Conservation (phyloP, 1,140 invertebrate species). For the Heterodera carotae region DNA sequence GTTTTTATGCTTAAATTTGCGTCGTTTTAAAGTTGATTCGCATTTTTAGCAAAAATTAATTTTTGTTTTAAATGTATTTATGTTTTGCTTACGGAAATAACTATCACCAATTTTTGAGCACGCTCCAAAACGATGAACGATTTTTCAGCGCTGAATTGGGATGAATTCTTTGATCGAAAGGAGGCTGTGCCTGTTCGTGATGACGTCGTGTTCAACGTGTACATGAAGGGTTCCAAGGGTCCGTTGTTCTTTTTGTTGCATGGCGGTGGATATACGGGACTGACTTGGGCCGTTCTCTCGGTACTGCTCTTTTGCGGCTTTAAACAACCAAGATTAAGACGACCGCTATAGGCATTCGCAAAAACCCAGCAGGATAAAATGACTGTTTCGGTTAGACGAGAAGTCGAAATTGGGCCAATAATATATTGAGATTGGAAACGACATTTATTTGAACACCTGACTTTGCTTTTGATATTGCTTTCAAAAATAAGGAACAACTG, state of each 20-base stretch:
- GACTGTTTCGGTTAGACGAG: no score
- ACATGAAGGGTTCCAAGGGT: constrained; percentile 56
- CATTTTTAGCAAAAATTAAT: background rate
- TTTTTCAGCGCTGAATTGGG: constrained; percentile 54
- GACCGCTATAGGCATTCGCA: no score
- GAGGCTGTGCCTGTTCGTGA: constrained; percentile 41
- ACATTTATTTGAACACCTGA: no score
- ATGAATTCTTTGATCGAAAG: constrained; percentile 58
- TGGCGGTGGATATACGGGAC: constrained; percentile 62
- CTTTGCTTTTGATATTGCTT: no score
- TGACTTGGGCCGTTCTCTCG: constrained; percentile 61
- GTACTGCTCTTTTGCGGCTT: constrained; percentile 43
- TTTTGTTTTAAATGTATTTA: constrained; percentile 15
- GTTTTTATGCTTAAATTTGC: background rate
- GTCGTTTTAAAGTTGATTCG: background rate
- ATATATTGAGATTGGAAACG: no score
- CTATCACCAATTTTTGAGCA: no score
- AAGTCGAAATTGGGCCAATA: no score
- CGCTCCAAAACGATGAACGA: constrained; percentile 13
- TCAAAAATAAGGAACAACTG: constrained; percentile 52
- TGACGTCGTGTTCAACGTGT: constrained; percentile 63
- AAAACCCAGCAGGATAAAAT: no score
- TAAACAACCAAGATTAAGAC: no score
- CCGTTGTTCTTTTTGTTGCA: constrained; percentile 63
- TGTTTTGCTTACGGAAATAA: background rate